Percentiles rank a stretch among this genome's conserved stretches.
Evolutionary conservation across 2,888 invertebrate genomes (phyloP).

Genomic region (Microdon myrmicae): DNA sequence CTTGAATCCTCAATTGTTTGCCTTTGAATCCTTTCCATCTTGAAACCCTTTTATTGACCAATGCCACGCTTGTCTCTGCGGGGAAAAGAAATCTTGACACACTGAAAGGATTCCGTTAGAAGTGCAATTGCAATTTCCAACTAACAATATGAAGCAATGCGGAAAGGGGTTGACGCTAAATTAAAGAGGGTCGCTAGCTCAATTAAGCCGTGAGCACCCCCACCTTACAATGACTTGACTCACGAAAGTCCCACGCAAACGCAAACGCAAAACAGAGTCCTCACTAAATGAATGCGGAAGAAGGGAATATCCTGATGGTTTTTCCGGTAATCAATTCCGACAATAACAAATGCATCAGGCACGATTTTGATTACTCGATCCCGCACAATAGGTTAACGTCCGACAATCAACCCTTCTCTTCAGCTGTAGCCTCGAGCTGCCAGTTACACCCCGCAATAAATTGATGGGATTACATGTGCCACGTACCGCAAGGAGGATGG

Average conservation of each 20-base stretch:
- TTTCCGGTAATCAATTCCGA: slow-evolving; percentile 32
- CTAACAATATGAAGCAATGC: slow-evolving; percentile 55
- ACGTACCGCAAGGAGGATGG: slow-evolving; percentile 12
- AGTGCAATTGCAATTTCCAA: slow-evolving; percentile 34
- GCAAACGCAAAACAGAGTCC: slow-evolving; percentile 12
- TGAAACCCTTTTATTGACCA: slow-evolving; percentile 2
- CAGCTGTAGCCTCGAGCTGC: neutral
- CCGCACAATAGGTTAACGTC: slow-evolving; percentile 42
- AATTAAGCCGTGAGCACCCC: slow-evolving; percentile 48
- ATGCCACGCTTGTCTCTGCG: too few relatives aligned
- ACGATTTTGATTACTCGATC: slow-evolving; percentile 33
- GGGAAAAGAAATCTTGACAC: slow-evolving; percentile 43
- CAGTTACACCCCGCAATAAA: slow-evolving; percentile 20
- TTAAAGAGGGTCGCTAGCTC: slow-evolving; percentile 49
- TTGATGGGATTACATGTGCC: slow-evolving; percentile 32
- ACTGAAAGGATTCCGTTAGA: slow-evolving; percentile 47
- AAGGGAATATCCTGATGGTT: slow-evolving; percentile 33
- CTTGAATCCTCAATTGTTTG: slow-evolving; percentile 43
- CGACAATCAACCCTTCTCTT: slow-evolving; percentile 43
- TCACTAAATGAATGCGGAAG: slow-evolving; percentile 41
- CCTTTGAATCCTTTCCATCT: slow-evolving; percentile 22
- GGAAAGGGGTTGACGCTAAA: slow-evolving; percentile 54
- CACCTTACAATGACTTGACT: slow-evolving; percentile 43
- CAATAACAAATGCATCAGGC: slow-evolving; percentile 34
- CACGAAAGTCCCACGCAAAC: slow-evolving; percentile 5